Evolutionary conservation across 2,113 vertebrate species (phyloP), one percentile per base, ranked within the genome.

Genomic region (Malurus alboscapulatus): DNA sequence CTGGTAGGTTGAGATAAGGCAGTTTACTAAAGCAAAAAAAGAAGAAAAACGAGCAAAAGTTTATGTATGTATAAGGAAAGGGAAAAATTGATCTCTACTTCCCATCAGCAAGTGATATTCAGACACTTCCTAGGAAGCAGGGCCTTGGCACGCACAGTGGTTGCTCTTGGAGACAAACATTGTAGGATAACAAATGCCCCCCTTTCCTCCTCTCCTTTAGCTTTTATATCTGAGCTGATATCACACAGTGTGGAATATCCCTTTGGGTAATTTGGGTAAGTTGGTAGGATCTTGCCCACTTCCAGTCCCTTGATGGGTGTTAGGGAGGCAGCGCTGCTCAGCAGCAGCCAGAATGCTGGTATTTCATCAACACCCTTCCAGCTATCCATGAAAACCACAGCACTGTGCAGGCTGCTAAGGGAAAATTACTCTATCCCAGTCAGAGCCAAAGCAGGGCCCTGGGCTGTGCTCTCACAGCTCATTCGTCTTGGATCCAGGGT

Each of bases 251-350:
- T 30, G 34, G 30, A 50, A 42, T 42, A 34, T 7, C 7, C 16
- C 30, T 30, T 48, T 25, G 25, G 17, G n/a, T n/a, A 32, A 12
- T 45, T n/a, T 47, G 63, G 30, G 19, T 25, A 24, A 30, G 24
- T 16, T 47, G n/a, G 14, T 14, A 66, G 18, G 59, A 17, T 30
- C 10, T 20, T 50, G 13, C 12, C 24, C 34, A 7, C 19, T 40
- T 16, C 44, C 34, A 57, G 42, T 11, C 34, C 16, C 34, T 34
- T 16, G 24, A 29, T 8, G 9, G 14, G 29, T 42, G 16, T 74
- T 7, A 25, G 51, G 57, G 5, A 10, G 6, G 25, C 29, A 29
- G 12, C 0, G 0, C 4, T 57, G 19, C 19, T 24, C 34, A 57
- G 24, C 69, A 57, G 34, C 2, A 66, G 30, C 19, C 51, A 42